Percentiles rank a stretch among this genome's conserved stretches.
Evolutionary conservation across 2,113 vertebrate species (phyloP).

Genomic region (Rattus rattus): DNA sequence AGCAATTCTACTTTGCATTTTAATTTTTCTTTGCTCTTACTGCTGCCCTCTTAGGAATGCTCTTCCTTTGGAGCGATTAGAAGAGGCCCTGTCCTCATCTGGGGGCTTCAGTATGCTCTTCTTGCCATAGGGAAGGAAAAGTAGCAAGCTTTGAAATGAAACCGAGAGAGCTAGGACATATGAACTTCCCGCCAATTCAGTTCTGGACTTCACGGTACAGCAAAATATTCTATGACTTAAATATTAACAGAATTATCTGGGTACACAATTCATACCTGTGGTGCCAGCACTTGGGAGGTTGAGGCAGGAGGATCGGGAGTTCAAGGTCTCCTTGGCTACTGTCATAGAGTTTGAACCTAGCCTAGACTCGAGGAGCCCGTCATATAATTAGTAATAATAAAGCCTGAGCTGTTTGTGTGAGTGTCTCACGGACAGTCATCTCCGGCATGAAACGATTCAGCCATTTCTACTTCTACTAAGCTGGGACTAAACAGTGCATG

Average conservation of each 20-base stretch:
- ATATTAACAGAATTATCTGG: not conserved
- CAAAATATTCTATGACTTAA: not conserved
- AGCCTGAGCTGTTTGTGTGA: too few relatives aligned
- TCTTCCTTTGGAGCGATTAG: not conserved
- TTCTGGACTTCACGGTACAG: not conserved
- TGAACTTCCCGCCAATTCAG: fast-evolving
- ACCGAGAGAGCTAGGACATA: not conserved
- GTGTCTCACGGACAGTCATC: fast-evolving
- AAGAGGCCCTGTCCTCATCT: not conserved
- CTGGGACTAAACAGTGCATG: not conserved
- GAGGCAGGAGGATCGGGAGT: not conserved
- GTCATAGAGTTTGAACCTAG: not conserved
- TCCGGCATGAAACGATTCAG: fast-evolving
- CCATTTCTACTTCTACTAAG: not conserved
- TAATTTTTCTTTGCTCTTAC: conserved; percentile 59
- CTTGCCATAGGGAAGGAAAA: conserved; percentile 6
- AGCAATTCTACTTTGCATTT: conserved; percentile 61
- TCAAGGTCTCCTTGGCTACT: not conserved
- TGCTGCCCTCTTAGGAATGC: conserved; percentile 56
- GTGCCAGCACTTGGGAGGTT: not conserved
- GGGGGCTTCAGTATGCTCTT: not conserved
- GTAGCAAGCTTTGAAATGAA: conserved; percentile 30
- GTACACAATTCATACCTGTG: too few relatives aligned
- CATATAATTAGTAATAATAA: not conserved
- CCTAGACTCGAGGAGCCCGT: not conserved